phyloP scores from a whole-genome alignment of 2,797 vertebrate genomes.

The Pipistrellus pygmaeus region DNA sequence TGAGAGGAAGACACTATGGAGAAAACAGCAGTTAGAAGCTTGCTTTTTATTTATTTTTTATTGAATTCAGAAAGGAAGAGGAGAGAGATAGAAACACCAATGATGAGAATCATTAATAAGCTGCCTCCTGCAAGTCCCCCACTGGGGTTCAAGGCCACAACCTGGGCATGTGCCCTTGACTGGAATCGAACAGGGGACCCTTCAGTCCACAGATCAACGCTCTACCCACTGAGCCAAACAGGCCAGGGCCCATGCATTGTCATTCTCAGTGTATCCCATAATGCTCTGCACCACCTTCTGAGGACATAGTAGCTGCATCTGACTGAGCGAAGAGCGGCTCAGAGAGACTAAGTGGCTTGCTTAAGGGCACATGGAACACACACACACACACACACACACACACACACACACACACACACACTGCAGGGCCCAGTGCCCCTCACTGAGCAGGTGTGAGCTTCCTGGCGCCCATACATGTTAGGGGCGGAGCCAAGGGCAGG shows the following conservation, averaged over 20 bases:
- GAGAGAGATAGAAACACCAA: too few species aligned
- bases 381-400: neutral
- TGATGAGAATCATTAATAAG: too few species aligned
- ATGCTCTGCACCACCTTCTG: neutral
- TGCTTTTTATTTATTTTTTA: too few species aligned
- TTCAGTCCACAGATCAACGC: rapidly evolving
- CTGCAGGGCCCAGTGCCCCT: neutral
- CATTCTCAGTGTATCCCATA: neutral
- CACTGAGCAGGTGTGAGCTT: rapidly evolving
- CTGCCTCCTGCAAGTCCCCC: too few species aligned
- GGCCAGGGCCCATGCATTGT: too few species aligned
- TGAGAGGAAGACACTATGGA: neutral
- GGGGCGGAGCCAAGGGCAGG: rapidly evolving
- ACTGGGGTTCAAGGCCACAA: too few species aligned
- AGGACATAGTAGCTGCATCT: neutral
- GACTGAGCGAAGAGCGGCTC: neutral
- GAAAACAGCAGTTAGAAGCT: neutral
- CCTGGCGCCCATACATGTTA: rapidly evolving
- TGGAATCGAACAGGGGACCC: too few species aligned
- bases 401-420: rapidly evolving
- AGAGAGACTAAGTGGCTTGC: rapidly evolving
- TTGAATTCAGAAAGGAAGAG: too few species aligned
- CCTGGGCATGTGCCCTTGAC: too few species aligned
- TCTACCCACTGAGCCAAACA: too few species aligned
- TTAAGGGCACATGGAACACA: neutral